Base-by-base conservation (phyloP, 1,140 invertebrate species). In the Meloidogyne floridensis region DNA sequence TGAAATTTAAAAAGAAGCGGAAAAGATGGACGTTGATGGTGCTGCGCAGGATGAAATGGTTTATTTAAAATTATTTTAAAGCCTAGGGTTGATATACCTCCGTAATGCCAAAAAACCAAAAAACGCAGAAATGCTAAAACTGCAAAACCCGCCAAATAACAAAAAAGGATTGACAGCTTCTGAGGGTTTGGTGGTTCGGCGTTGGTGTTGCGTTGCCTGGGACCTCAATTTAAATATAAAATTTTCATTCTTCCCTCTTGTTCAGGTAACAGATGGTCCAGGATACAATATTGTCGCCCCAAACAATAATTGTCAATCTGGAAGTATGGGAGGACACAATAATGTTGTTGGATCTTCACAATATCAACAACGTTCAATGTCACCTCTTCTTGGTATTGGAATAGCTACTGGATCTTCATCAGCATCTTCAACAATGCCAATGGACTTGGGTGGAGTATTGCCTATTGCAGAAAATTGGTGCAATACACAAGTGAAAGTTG, bases 401-500 rank as follows among this genome's bases (percentile, higher is more conserved):
- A 82, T 81, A 43, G 54, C 81, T 43, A 53, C 80, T 13, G 73
- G 43, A 2, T 54, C 75, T 18, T 77, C 77, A 0, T 51, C 77
- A 43, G 51, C 56, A 43, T 69, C 71, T 54, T 59, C 72, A 32
- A 80, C 65, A 15, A 79, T 79, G 18, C 77, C 77, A n/a, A 32
- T 79, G 65, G 77, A 79, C 20, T 71, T 79, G 18, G 51, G 75
- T 43, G 32, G 65, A 43, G 20, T 83, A 32, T 73, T 84, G 20
- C 82, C 82, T n/a, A 75, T 96, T 82, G 95, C 95, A 72, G 95
- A 96, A 91, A 96, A 96, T 92, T 96, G 95, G 95, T 96, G 95
- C 93, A 95, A 95, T 90, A 96, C 95, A 32, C 84, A 85, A 95
- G 96, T 98, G 87, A 98, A 98, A 94, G 96, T 99, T 91, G 96